Evolutionary conservation across 2,113 vertebrate species (phyloP).

Genomic region (Phyllopteryx taeniolatus): DNA sequence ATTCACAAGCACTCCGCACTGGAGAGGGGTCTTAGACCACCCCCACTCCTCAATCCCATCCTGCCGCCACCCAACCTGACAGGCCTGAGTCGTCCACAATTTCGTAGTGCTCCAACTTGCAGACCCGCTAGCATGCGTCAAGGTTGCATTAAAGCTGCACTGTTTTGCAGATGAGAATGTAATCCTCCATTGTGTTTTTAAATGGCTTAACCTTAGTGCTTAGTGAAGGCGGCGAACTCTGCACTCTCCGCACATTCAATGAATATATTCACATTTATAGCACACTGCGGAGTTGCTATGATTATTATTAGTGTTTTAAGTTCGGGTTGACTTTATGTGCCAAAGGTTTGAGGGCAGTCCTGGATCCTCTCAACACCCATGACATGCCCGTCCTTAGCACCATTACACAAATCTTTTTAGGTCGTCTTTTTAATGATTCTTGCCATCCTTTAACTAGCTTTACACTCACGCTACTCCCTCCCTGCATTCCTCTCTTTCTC

Average conservation of each 20-base stretch:
- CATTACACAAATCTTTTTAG: slow-evolving; percentile 1
- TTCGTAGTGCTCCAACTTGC: background rate
- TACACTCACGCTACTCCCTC: slow-evolving; percentile 8
- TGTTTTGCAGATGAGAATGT: slow-evolving; percentile 55
- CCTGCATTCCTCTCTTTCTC: slow-evolving; percentile 3
- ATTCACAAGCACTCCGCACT: slow-evolving; percentile 64
- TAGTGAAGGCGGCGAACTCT: slow-evolving; percentile 38
- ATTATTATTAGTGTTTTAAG: background rate
- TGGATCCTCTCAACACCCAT: background rate
- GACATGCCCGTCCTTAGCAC: background rate
- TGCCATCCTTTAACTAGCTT: slow-evolving; percentile 30
- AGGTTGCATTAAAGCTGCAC: slow-evolving; percentile 43
- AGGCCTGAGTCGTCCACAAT: slow-evolving; percentile 31
- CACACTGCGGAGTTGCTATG: background rate
- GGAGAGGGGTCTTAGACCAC: slow-evolving; percentile 62
- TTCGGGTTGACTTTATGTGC: background rate
- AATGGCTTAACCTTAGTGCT: slow-evolving; percentile 60
- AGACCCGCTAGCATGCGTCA: slow-evolving; percentile 26
- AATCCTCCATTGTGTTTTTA: slow-evolving; percentile 65
- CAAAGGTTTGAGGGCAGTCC: background rate
- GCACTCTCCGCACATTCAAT: background rate
- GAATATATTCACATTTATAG: background rate
- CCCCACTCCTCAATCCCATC: slow-evolving; percentile 47
- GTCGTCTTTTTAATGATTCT: slow-evolving; percentile 6
- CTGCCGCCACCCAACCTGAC: slow-evolving; percentile 10